Conservation (phyloP, 2,113 vertebrate genomes). For the Mirounga angustirostris region DNA sequence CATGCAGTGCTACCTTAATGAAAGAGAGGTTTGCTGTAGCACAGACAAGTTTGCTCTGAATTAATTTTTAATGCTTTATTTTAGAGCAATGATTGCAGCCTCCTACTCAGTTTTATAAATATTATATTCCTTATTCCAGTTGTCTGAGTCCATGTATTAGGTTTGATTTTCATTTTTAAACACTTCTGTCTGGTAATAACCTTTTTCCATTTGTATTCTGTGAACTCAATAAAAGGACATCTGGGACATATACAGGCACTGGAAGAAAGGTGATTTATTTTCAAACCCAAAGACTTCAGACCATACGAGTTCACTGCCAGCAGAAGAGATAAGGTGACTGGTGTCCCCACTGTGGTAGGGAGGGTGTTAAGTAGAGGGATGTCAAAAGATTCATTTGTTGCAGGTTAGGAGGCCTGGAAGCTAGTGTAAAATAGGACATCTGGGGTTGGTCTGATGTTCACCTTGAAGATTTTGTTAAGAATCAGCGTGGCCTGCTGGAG, state of each 20-base stretch:
- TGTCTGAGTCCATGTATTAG: slow-evolving; percentile 76
- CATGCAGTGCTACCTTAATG: slow-evolving; percentile 71
- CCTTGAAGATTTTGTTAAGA: background rate
- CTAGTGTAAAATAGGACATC: background rate
- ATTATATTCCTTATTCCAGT: slow-evolving; percentile 74
- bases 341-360: background rate
- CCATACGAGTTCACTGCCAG: slow-evolving; percentile 6
- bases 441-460: background rate
- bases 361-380: background rate
- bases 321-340: background rate
- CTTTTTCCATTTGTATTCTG: slow-evolving; percentile 72
- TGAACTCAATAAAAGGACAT: slow-evolving; percentile 67
- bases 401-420: background rate
- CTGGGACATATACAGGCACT: slow-evolving; percentile 40
- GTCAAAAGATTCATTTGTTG: background rate
- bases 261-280: slow-evolving; percentile 53
- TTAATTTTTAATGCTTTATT: slow-evolving; percentile 84
- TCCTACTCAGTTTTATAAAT: slow-evolving; percentile 81
- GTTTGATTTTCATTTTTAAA: slow-evolving; percentile 75
- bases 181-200: slow-evolving; percentile 75
- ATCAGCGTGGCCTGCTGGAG: background rate
- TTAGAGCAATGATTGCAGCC: slow-evolving; percentile 79
- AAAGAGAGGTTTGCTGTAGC: slow-evolving; percentile 61
- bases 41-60: slow-evolving; percentile 75
- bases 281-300: slow-evolving; percentile 39